Conservation (phyloP, 1,140 invertebrate species). For the Metopolophium dirhodum region DNA sequence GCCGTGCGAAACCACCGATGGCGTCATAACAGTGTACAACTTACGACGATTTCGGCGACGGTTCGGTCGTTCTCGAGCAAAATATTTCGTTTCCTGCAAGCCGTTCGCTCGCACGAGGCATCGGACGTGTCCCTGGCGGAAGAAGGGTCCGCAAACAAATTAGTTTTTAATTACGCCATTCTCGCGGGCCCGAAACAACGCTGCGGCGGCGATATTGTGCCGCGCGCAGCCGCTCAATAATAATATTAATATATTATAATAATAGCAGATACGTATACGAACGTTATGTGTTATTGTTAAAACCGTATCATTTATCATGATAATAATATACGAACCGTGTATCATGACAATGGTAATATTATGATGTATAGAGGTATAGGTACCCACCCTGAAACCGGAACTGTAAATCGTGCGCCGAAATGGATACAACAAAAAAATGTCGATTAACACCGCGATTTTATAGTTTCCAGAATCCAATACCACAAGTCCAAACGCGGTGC, state of each 20-base stretch:
- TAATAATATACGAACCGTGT: background rate
- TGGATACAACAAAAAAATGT: no score
- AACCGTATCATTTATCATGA: background rate
- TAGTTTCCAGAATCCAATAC: no score
- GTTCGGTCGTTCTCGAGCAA: background rate
- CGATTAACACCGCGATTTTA: no score
- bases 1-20: background rate
- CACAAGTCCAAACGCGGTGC: no score
- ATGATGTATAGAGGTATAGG: background rate
- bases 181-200: background rate
- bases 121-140: background rate
- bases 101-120: background rate
- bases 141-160: slow-evolving; percentile 12
- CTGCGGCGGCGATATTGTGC: background rate
- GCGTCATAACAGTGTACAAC: background rate
- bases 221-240: background rate
- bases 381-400: background rate
- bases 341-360: background rate
- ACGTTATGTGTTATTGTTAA: background rate
- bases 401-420: no score
- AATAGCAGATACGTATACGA: background rate
- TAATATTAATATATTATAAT: no score
- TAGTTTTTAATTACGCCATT: background rate
- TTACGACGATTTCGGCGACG: background rate
- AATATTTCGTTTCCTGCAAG: background rate